Conservation (phyloP, 2,113 vertebrate genomes). For the Scolopax mira region DNA sequence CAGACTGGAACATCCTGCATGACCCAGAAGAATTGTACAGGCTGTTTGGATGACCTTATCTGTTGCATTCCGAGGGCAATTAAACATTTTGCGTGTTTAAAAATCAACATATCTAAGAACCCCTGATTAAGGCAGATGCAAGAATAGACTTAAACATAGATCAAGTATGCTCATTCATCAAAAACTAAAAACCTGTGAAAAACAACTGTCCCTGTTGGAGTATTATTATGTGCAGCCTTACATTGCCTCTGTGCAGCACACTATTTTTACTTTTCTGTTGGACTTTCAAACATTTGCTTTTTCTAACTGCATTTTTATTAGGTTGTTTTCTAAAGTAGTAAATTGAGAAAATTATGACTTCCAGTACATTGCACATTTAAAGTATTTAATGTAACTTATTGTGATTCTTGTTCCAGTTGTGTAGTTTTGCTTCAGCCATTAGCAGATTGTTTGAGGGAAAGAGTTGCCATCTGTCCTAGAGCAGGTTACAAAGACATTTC, state of each 20-base stretch:
- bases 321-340: not conserved
- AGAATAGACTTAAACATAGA: not conserved
- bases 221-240: not conserved
- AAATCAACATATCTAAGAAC: not conserved
- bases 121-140: not conserved
- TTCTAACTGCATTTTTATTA: not conserved
- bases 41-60: not conserved
- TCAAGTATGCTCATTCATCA: not conserved
- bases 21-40: not conserved
- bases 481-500: slow-evolving; percentile 23
- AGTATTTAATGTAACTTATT: not conserved
- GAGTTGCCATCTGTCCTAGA: slow-evolving; percentile 14
- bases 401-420: not conserved
- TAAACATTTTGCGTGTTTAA: not conserved
- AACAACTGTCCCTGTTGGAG: not conserved
- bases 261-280: not conserved
- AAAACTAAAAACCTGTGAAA: not conserved
- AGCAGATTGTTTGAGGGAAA: not conserved
- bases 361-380: not conserved
- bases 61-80: not conserved
- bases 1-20: not conserved
- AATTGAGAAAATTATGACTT: slow-evolving; percentile 1
- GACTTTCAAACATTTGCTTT: not conserved
- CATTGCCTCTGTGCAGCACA: not conserved
- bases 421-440: slow-evolving; percentile 11